Evolutionary conservation across 2,113 vertebrate genomes (phyloP), one percentile per base, ranked within the genome.

Genomic region (Barbus barbus): DNA sequence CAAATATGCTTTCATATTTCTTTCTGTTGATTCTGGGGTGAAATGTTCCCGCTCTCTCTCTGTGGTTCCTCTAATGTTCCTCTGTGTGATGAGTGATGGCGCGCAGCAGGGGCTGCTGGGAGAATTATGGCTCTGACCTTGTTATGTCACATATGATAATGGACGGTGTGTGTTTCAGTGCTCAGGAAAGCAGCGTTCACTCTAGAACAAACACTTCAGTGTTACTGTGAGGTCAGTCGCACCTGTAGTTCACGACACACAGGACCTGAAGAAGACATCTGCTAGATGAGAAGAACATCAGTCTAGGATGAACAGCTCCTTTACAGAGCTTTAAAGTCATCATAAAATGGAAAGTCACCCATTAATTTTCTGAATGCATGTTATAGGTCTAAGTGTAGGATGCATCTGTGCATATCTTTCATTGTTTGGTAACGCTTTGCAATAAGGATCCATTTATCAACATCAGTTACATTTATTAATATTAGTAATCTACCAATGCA

Each of bases 91-190:
- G 72, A 72, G 36, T 71, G 51, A 51, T 65, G 36, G 33, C 2
- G 78, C 31, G 26, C 72, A 78, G 46, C n/a, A 82, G 75, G 56
- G 74, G 58, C 73, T 84, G 53, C 61, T 82, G 84, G 78, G 87
- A 56, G 84, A 82, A 86, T 84, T 82, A 83, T 82, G 58, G 33
- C 75, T 46, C 14, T 82, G 79, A 88, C 87, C 87, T 86, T 86
- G 56, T 58, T 86, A 69, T 82, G 82, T 74, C 72, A 24, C 67
- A 28, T n/a, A 51, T 58, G 31, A 60, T 53, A 24, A 67, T 71
- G 46, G 53, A 51, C 56, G 48, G 51, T 65, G 46, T 67, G 22
- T 71, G 76, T 75, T 31, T 58, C 44, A 8, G 83, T 0, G 9
- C 41, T 41, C 2, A 26, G 71, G 38, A 73, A 14, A 73, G n/a